phyloP scores from a whole-genome alignment of 2,797 vertebrate genomes.

The Catharus ustulatus region DNA sequence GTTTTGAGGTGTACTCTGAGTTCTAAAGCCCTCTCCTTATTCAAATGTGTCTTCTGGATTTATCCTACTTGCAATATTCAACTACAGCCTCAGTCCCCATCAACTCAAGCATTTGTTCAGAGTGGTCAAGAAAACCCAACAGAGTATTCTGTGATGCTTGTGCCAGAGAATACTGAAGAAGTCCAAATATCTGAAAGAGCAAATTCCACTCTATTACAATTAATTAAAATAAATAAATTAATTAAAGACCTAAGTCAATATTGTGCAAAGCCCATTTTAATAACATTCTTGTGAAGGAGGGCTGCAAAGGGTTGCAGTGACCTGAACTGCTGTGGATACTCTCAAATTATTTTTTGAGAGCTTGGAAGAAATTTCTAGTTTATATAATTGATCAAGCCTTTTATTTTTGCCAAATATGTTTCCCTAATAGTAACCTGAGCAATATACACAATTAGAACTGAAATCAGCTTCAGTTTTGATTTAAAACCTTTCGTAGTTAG shows the following conservation, averaged over 20 bases:
- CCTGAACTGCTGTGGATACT: background rate
- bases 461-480: background rate
- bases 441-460: background rate
- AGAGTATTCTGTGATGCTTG: background rate
- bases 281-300: background rate
- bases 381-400: background rate
- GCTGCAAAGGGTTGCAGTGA: background rate
- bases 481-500: background rate
- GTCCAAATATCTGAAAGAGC: background rate
- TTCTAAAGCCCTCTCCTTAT: background rate
- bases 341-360: slow-evolving; percentile 14
- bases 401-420: background rate
- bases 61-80: background rate
- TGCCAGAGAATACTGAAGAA: background rate
- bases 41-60: background rate
- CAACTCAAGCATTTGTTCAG: accelerated
- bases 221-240: background rate
- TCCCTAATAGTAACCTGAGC: background rate
- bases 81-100: background rate
- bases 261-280: background rate
- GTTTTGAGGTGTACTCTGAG: background rate
- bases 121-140: background rate
- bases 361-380: background rate
- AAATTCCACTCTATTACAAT: background rate
- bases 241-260: background rate